A percentile compares a stretch with the other conserved stretches of the same genome.
These are phyloP conservation scores for Drosophila dunni DNA, from an alignment of 1,140 invertebrate species.

Conservation along the genomic window DNA sequence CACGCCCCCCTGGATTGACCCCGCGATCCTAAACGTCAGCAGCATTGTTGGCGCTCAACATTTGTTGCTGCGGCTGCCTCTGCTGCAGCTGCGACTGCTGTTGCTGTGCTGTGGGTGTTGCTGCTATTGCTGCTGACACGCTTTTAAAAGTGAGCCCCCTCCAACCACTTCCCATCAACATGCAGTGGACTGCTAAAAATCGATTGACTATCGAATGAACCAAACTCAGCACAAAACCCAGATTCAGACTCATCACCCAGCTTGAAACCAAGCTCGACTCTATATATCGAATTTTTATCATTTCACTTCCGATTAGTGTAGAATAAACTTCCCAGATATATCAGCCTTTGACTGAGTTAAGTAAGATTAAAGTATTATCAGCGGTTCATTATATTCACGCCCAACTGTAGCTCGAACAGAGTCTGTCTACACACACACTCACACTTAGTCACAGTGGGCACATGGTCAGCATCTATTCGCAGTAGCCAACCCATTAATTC, in stretches of 20 bases:
- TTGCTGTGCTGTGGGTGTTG: slow-evolving; percentile 65
- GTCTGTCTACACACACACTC: background rate
- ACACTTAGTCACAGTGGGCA: slow-evolving; percentile 44
- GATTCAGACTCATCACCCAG: background rate
- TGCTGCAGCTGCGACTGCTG: background rate
- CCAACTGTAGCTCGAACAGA: background rate
- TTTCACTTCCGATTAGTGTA: too few species aligned
- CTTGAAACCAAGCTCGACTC: too few species aligned
- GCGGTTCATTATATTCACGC: too few species aligned
- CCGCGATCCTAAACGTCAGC: slow-evolving; percentile 16
- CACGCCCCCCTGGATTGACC: slow-evolving; percentile 8
- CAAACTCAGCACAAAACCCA: slow-evolving; percentile 14
- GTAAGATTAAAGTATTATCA: too few species aligned
- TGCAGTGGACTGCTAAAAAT: slow-evolving; percentile 36
- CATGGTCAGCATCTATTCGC: slow-evolving; percentile 23
- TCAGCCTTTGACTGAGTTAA: too few species aligned
- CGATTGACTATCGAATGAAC: slow-evolving; percentile 24
- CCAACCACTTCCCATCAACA: slow-evolving; percentile 12
- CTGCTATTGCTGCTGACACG: slow-evolving; percentile 76
- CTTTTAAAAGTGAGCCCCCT: slow-evolving; percentile 63
- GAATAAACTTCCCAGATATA: too few species aligned
- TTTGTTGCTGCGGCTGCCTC: background rate
- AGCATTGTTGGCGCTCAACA: slow-evolving; percentile 24
- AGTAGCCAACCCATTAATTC: slow-evolving; percentile 38
- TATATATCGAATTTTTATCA: too few species aligned